phyloP scores from a whole-genome alignment of 2,797 vertebrate genomes.

The Ctenopoma multispine region DNA sequence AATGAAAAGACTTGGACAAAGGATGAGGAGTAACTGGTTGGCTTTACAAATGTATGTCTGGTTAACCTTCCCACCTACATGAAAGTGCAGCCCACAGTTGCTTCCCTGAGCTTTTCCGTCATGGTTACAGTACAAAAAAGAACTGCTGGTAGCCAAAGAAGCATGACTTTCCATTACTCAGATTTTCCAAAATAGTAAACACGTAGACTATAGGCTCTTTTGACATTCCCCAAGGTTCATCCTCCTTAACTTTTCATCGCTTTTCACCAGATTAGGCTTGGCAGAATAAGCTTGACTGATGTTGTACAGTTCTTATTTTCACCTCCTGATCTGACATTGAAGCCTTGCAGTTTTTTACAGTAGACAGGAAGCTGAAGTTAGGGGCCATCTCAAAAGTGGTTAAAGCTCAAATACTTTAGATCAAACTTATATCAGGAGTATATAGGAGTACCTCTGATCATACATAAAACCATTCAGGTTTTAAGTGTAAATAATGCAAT shows the following conservation, averaged over 20 bases:
- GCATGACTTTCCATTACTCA: not conserved
- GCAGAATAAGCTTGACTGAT: not conserved
- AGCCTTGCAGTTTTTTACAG: slow-evolving; percentile 9
- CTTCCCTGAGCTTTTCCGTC: not conserved
- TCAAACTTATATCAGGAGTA: too few species aligned
- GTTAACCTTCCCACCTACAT: not conserved
- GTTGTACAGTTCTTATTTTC: slow-evolving; percentile 4
- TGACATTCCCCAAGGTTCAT: not conserved
- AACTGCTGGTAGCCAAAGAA: not conserved
- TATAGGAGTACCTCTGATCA: too few species aligned
- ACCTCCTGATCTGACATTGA: slow-evolving; percentile 7
- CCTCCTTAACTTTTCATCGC: slow-evolving; percentile 1
- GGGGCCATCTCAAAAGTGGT: not conserved
- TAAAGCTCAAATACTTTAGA: not conserved
- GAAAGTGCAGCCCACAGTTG: not conserved
- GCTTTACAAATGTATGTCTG: not conserved
- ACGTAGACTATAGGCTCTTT: not conserved
- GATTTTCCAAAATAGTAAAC: not conserved
- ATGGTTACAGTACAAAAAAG: not conserved
- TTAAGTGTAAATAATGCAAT: not conserved
- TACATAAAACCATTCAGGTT: too few species aligned
- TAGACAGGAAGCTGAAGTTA: slow-evolving; percentile 3
- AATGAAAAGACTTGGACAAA: not conserved
- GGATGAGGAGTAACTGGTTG: not conserved
- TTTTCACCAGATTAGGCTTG: not conserved